These are phyloP conservation scores for Limosa lapponica DNA, from an alignment of 2,797 vertebrate genomes.

Conservation along the genomic window DNA sequence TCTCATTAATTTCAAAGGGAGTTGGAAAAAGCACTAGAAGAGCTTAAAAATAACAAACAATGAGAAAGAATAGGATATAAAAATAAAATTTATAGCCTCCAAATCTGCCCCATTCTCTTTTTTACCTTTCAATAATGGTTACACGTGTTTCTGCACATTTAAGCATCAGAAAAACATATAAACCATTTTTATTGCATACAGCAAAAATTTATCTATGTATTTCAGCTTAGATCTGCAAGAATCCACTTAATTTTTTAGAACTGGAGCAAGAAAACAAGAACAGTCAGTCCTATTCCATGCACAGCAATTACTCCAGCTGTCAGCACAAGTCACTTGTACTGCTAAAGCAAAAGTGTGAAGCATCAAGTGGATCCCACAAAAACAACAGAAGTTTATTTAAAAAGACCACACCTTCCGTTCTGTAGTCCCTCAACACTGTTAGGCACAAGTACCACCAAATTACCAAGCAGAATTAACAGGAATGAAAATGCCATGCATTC, in stretches of 20 bases:
- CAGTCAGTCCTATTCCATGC: neutral
- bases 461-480: neutral
- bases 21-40: neutral
- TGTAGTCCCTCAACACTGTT: neutral
- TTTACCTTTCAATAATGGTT: conserved; percentile 37
- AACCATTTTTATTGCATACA: conserved; percentile 57
- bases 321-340: conserved; percentile 38
- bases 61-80: conserved; percentile 42
- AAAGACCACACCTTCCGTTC: neutral
- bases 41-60: conserved; percentile 30
- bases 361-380: neutral
- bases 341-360: conserved; percentile 6
- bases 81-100: conserved; percentile 47
- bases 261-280: neutral
- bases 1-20: conserved; percentile 22
- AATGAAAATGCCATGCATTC: neutral
- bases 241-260: conserved; percentile 38
- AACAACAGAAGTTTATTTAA: neutral
- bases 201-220: conserved; percentile 23
- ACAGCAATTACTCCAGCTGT: conserved; percentile 24
- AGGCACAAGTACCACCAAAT: neutral
- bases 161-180: conserved; percentile 55
- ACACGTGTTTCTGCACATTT: conserved; percentile 20
- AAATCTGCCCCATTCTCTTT: conserved; percentile 30
- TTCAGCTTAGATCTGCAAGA: conserved; percentile 58